Percentiles rank a stretch among this genome's conserved stretches.
Conservation (phyloP, 2,113 vertebrate genomes). For the Neodon shergylaensis region DNA sequence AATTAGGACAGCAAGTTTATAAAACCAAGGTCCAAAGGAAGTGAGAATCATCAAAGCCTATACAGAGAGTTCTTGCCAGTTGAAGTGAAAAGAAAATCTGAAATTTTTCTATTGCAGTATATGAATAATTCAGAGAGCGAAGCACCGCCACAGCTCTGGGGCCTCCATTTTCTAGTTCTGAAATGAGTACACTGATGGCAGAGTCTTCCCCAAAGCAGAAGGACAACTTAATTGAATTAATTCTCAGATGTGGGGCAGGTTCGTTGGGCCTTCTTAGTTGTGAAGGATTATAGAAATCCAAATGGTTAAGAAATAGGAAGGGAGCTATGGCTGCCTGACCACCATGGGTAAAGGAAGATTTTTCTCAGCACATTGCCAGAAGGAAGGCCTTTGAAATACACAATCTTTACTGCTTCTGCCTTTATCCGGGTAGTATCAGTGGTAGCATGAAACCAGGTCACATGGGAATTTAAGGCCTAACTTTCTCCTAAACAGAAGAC, state of each 20-base stretch:
- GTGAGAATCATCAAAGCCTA: slow-evolving; percentile 36
- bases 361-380: slow-evolving; percentile 38
- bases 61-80: slow-evolving; percentile 43
- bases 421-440: neutral
- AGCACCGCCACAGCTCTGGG: neutral
- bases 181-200: slow-evolving; percentile 49
- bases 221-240: slow-evolving; percentile 50
- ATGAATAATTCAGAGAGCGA: neutral
- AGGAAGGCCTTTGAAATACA: neutral
- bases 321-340: neutral
- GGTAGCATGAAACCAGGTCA: neutral
- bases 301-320: slow-evolving; percentile 49
- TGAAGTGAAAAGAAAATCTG: neutral
- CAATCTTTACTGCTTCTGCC: neutral
- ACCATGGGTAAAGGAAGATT: neutral
- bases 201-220: slow-evolving; percentile 3
- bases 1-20: neutral
- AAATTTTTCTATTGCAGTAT: neutral
- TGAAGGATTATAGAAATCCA: slow-evolving; percentile 60
- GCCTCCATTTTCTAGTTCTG: slow-evolving; percentile 25
- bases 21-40: slow-evolving; percentile 31
- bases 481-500: neutral
- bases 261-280: slow-evolving; percentile 50
- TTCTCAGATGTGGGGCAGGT: neutral
- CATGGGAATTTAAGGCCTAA: neutral